These are phyloP conservation scores for Emberiza fucata DNA, from an alignment of 2,113 vertebrate genomes.

Conservation along the genomic window DNA sequence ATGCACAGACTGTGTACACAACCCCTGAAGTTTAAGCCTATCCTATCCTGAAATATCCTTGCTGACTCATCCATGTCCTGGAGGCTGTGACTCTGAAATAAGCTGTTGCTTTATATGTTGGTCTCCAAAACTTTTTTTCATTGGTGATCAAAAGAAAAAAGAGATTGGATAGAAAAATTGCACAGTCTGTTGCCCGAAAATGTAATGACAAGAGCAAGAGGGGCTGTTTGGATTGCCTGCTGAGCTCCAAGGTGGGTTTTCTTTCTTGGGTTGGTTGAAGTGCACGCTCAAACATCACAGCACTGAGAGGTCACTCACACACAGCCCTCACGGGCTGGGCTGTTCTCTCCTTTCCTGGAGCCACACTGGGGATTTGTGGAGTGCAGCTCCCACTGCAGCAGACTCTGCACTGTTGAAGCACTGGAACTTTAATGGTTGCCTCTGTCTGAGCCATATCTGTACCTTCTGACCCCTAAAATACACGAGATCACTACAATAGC, in stretches of 20 bases:
- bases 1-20: too few relatives aligned
- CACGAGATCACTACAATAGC: background rate
- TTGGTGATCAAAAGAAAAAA: background rate
- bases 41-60: background rate
- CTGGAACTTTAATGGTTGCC: background rate
- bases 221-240: background rate
- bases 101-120: background rate
- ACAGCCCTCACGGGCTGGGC: background rate
- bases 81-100: background rate
- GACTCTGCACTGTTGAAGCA: background rate
- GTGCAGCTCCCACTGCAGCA: background rate
- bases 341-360: background rate
- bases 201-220: background rate
- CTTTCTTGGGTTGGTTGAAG: background rate
- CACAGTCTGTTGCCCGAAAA: background rate
- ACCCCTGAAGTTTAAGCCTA: background rate
- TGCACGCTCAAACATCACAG: background rate
- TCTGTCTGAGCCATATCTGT: background rate
- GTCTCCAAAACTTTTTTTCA: background rate
- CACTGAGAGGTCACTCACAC: background rate
- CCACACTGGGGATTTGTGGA: background rate
- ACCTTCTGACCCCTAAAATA: background rate
- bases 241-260: background rate
- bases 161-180: background rate
- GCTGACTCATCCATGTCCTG: background rate